Evolutionary conservation across 2,797 vertebrate genomes (phyloP).

Genomic region (Arctocebus calabarensis): DNA sequence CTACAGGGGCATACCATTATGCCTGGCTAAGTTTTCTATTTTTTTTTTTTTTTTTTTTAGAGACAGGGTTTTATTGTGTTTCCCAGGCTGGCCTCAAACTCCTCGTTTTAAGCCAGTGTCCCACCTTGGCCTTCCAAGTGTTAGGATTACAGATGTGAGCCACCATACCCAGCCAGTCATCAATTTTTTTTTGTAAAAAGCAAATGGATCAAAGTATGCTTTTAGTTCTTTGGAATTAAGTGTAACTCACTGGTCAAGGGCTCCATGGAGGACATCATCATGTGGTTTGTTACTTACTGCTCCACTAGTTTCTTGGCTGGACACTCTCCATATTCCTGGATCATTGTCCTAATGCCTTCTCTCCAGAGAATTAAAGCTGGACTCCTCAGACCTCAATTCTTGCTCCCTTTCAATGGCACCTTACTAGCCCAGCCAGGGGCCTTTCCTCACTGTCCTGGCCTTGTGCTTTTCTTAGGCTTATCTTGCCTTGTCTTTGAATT

Average conservation of each 20-base stretch:
- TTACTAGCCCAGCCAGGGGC: background rate
- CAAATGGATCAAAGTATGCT: background rate
- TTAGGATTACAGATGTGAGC: background rate
- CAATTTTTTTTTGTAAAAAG: background rate
- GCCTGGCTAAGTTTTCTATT: background rate
- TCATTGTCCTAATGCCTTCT: background rate
- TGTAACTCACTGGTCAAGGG: background rate
- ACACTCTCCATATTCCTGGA: background rate
- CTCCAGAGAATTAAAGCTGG: background rate
- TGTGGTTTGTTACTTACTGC: background rate
- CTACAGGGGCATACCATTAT: background rate
- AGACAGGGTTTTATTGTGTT: background rate
- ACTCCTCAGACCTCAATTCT: background rate
- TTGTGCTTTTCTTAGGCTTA: background rate
- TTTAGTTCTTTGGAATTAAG: background rate
- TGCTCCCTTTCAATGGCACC: background rate
- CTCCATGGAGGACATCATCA: fast-evolving
- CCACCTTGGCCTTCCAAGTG: background rate
- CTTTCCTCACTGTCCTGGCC: background rate
- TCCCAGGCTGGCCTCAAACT: background rate
- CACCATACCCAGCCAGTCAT: background rate
- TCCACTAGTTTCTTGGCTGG: background rate
- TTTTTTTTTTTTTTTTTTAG: background rate
- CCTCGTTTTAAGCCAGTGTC: background rate
- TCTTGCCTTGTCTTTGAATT: background rate